A percentile compares a stretch with the other conserved stretches of the same genome.
phyloP scores from a whole-genome alignment of 2,113 vertebrate genomes.

The Gavialis gangeticus region DNA sequence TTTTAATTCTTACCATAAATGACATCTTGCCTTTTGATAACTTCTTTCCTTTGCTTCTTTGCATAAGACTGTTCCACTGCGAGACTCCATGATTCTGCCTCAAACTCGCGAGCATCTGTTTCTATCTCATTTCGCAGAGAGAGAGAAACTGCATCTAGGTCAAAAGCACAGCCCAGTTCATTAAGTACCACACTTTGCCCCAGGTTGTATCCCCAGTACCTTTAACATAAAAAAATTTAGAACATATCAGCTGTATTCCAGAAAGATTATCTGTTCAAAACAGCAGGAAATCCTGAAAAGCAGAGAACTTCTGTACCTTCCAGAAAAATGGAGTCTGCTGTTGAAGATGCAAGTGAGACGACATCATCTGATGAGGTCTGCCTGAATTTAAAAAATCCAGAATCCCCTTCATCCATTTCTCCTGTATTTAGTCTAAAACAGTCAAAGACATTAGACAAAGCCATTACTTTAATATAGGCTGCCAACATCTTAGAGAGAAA shows the following conservation, averaged over 20 bases:
- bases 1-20: conserved; percentile 88
- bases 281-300: background rate
- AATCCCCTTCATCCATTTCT: conserved; percentile 95
- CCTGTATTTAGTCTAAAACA: conserved; percentile 83
- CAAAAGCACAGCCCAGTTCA: background rate
- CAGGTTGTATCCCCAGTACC: background rate
- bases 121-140: conserved; percentile 88
- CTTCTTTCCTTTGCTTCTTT: conserved; percentile 86
- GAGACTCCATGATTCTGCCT: conserved; percentile 94
- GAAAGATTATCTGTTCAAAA: background rate
- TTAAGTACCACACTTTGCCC: background rate
- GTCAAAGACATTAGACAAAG: conserved; percentile 50
- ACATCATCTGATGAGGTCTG: conserved; percentile 84
- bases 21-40: conserved; percentile 92
- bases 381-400: conserved; percentile 81
- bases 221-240: background rate
- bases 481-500: background rate
- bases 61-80: conserved; percentile 87
- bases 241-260: background rate
- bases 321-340: conserved; percentile 86
- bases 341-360: conserved; percentile 85
- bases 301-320: conserved; percentile 85
- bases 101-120: conserved; percentile 89
- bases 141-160: conserved; percentile 85
- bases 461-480: background rate